Percentiles rank a stretch among this genome's conserved stretches.
phyloP scores from a whole-genome alignment of 2,113 vertebrate genomes.

The Ammodytes dubius region DNA sequence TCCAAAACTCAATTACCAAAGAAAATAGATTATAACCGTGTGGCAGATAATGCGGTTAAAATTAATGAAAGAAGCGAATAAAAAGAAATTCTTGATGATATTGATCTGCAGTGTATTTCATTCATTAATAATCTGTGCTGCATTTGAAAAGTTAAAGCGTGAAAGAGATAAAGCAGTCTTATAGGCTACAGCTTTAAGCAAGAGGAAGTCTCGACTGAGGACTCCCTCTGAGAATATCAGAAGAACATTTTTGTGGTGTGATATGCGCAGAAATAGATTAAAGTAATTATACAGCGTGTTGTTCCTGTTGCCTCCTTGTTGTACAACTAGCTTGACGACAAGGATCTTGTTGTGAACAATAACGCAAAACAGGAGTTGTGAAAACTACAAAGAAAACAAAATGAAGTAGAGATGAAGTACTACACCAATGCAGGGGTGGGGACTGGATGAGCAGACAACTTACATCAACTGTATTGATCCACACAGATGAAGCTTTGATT shows the following conservation, averaged over 20 bases:
- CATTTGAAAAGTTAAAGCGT: neutral
- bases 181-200: neutral
- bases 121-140: neutral
- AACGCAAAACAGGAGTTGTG: conserved; percentile 30
- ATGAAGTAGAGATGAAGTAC: conserved; percentile 20
- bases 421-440: neutral
- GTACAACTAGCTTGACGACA: conserved; percentile 37
- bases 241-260: conserved; percentile 25
- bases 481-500: conserved; percentile 56
- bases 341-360: conserved; percentile 20
- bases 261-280: conserved; percentile 30
- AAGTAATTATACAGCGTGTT: conserved; percentile 29
- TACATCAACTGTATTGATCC: conserved; percentile 33
- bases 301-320: conserved; percentile 17
- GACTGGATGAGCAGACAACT: conserved; percentile 20
- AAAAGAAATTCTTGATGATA: neutral
- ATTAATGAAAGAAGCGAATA: neutral
- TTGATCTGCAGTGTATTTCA: neutral
- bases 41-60: neutral
- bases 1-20: neutral
- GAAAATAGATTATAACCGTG: no score
- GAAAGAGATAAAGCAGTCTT: neutral
- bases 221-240: conserved; percentile 20
- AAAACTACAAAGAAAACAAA: conserved; percentile 11
- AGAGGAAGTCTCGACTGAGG: neutral